A percentile compares a stretch with the other conserved stretches of the same genome.
Conservation (phyloP, 2,797 vertebrate species). For the Tenualosa ilisha region DNA sequence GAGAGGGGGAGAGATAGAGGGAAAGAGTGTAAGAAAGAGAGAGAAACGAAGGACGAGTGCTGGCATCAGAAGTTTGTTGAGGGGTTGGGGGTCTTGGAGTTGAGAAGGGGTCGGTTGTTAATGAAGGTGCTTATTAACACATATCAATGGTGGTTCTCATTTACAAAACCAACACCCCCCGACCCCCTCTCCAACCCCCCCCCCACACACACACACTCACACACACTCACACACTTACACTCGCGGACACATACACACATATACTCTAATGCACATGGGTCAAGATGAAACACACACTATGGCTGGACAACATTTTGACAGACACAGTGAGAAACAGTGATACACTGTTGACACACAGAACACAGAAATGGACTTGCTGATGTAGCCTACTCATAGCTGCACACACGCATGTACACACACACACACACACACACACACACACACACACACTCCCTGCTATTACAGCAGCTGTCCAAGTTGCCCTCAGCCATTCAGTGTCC, state of each 20-base stretch:
- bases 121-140: conserved; percentile 17
- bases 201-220: conserved; percentile 2
- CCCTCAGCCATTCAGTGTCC: background rate
- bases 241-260: background rate
- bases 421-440: background rate
- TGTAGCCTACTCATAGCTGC: background rate
- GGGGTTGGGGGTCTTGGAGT: conserved; percentile 37
- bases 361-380: background rate
- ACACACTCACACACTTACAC: background rate
- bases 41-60: conserved; percentile 38
- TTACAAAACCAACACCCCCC: background rate
- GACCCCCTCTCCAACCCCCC: background rate
- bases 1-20: conserved; percentile 2
- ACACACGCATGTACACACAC: background rate
- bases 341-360: conserved; percentile 5
- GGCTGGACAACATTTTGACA: background rate
- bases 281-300: background rate
- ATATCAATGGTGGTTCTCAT: background rate
- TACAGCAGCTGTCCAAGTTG: conserved; percentile 10
- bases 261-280: background rate
- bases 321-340: background rate
- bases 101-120: conserved; percentile 29
- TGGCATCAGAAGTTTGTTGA: conserved; percentile 40
- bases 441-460: background rate
- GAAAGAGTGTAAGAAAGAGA: background rate